Evolutionary conservation across 2,797 vertebrate species (phyloP), one percentile per base, ranked within the genome.

Genomic region (Hemitrygon akajei): DNA sequence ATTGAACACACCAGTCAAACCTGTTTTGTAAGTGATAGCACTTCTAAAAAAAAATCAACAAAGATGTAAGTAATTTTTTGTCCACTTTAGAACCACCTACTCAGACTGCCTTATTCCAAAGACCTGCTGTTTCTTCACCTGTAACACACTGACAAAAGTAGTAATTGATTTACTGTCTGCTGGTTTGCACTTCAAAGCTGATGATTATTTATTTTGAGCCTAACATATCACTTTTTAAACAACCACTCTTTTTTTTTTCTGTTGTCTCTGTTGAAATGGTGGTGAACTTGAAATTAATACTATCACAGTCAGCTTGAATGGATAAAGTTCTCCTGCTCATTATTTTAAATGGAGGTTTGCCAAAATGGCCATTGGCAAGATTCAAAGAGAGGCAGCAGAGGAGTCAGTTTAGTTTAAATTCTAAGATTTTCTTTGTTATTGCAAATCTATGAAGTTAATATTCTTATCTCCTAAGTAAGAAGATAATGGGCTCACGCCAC

Each of bases 21-120:
- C 34, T 89, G 86, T 69, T 89, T 89, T 69, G 86, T 69, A 66
- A 89, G n/a, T 37, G 63, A 89, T 69, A 89, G 0, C 86, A 89
- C 86, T 89, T 89, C 18, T 37, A 69, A 89, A 69, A 82, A 34
- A 89, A 89, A 66, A 60, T 56, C 84, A 87, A 69, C 63, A 89
- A 34, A 66, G n/a, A 22, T 69, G 9, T 89, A 10, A 37, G n/a
- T 69, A 89, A 7, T n/a, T 89, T 69, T 79, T 69, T 89, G n/a
- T 22, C n/a, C 86, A 69, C 16, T 89, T 89, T 16, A 63, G 86
- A 37, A 89, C 86, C n/a, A 69, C 63, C 86, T 9, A 11, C 69
- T 69, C 60, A 69, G n/a, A 11, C 63, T 89, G 20, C 6, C 0
- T 89, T 89, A 69, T 89, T 89, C 34, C n/a, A 69, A 63, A 20